phyloP scores from a whole-genome alignment of 2,113 vertebrate species.

The Entomyzon cyanotis region DNA sequence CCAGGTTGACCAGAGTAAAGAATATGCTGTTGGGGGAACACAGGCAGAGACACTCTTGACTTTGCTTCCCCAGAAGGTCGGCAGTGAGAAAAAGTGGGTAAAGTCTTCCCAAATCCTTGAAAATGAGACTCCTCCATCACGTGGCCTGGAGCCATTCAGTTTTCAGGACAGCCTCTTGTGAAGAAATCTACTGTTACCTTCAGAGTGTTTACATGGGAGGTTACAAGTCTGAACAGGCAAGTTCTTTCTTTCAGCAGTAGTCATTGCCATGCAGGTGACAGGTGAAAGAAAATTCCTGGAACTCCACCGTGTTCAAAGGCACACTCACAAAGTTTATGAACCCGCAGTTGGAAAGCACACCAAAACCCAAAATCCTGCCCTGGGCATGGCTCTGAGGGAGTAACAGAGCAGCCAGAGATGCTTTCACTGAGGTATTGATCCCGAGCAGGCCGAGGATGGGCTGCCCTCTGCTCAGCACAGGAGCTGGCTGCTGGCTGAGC shows the following conservation, averaged over 20 bases:
- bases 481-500: rapidly evolving
- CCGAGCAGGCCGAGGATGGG: not conserved
- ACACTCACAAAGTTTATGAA: not conserved
- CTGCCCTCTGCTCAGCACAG: not conserved
- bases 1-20: not conserved
- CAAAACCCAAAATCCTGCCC: not conserved
- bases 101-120: constrained; percentile 30
- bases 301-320: not conserved
- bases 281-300: not conserved
- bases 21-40: not conserved
- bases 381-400: not conserved
- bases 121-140: not conserved
- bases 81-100: not conserved
- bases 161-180: not conserved
- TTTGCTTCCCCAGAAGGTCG: not conserved
- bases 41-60: not conserved
- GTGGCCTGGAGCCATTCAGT: not conserved
- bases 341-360: not conserved
- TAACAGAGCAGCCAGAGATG: not conserved
- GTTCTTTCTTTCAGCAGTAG: not conserved
- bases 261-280: not conserved
- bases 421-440: not conserved
- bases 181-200: not conserved
- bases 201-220: not conserved
- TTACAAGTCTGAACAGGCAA: constrained; percentile 22